phyloP scores from a whole-genome alignment of 2,113 vertebrate species.

The Felis chaus region DNA sequence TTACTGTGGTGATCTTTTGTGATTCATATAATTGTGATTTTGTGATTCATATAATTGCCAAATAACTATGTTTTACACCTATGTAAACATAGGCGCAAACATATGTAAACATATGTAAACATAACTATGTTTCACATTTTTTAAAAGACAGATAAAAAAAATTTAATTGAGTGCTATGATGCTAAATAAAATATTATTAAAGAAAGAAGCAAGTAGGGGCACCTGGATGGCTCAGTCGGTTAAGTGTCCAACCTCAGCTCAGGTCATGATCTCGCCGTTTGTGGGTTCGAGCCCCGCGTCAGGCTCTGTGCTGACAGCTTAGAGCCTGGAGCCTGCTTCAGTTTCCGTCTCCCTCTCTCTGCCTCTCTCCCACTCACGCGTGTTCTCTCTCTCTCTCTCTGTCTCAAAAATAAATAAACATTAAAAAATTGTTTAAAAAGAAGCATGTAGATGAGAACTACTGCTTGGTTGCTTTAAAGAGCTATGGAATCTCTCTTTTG shows the following conservation, averaged over 20 bases:
- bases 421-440: background rate
- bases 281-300: too few relatives aligned
- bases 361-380: too few relatives aligned
- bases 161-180: background rate
- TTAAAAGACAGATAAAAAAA: background rate
- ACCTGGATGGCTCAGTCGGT: too few relatives aligned
- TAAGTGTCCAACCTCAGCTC: too few relatives aligned
- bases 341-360: too few relatives aligned
- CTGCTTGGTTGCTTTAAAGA: background rate
- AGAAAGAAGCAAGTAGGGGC: background rate
- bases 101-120: too few relatives aligned
- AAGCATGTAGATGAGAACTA: background rate
- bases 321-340: too few relatives aligned
- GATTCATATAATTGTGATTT: background rate
- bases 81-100: too few relatives aligned
- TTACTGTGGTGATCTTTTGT: background rate
- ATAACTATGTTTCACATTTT: background rate
- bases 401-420: too few relatives aligned
- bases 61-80: background rate
- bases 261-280: too few relatives aligned
- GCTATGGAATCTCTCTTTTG: background rate
- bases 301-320: too few relatives aligned
- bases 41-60: background rate
- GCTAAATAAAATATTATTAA: background rate
- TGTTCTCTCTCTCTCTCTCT: too few relatives aligned